Evolutionary conservation across 2,113 vertebrate genomes (phyloP), one percentile per base, ranked within the genome.

Genomic region (Acanthisitta chloris): DNA sequence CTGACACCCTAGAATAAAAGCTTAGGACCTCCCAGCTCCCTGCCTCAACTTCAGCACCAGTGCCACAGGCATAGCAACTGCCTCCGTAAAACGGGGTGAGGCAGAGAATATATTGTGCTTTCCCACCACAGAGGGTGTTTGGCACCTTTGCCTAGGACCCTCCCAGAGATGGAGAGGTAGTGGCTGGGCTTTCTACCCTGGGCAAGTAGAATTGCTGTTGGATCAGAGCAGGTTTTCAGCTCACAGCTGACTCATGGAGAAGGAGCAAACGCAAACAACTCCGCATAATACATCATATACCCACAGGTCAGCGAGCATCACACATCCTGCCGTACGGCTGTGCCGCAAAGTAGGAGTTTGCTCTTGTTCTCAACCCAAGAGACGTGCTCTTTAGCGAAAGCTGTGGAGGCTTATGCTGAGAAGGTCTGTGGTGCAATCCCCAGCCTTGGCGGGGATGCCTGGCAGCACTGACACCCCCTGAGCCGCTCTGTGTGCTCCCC

Each of bases 291-390:
- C 52, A 55, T 81, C 33, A 42, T 69, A 42, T 15, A 52, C 24
- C 86, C 81, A 94, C 93, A 92, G 93, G 86, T 96, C 95, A 96
- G 69, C 36, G 89, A 95, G 73, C 78, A 89, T 42, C 18, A 16
- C 6, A 0, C 81, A 34, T 78, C 65, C 71, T 5, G 59, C 88
- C 95, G 67, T 10, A 55, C 4, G 33, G 38, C 94, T 92, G 82
- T 4, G 5, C 69, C 2, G 16, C 61, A 3, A n/a, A 59, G 57
- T 51, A 33, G 28, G 65, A 91, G 73, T 2, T 84, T 86, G 87
- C 74, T 79, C 78, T 24, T 17, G 6, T 49, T 74, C 73, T 42
- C 78, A 79, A 33, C 94, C 91, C 93, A 19, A 11, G 90, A 97
- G 90, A 82, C 88, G 2, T 26, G 85, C 90, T 93, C 85, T 93